Base-by-base conservation (phyloP, 2,888 invertebrate genomes). In the Sarcophaga variegata region DNA sequence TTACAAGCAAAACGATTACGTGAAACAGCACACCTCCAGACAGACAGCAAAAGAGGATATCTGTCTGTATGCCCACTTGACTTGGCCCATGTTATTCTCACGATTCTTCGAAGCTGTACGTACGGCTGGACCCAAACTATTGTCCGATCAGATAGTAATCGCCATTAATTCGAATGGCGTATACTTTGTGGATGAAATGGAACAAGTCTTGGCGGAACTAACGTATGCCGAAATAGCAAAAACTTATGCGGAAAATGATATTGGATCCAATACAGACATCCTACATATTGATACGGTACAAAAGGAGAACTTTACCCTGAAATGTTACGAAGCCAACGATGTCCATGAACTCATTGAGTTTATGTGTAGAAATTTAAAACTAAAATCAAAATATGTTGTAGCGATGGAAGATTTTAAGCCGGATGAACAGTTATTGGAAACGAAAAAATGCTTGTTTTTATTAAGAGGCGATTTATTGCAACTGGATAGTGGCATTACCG, bases 111-210 rank as follows among this genome's bases (percentile, higher is more conserved):
- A 99, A 94, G 98, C 97, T 0, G 94, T 96, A n/a, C 96, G 96
- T 91, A 93, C 95, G 70, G 95, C 96, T 86, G 97, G 97, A 0
- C 96, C 96, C 0, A 94, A 95, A 47, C 94, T 96, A 10, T 94
- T 94, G 10, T 95, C 95, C 89, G 95, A 96, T 89, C 96, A 97
- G 89, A 95, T 98, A 25, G 97, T 99, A 78, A 96, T 99, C 83
- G 99, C 98, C 4, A 96, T 99, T 4, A 99, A 99, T 93, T 98
- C 98, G 96, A 97, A 97, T 0, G 99, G 99, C 2, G 95, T 99
- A 77, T 98, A 97, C 91, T 96, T 99, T 80, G 97, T 98, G 0
- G 98, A 98, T 93, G 97, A 98, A 93, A 96, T 97, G 90, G 98
- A 99, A 93, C 97, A 97, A 92, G 97, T 99, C 88, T 94, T 99